phyloP scores from a whole-genome alignment of 2,113 vertebrate genomes.

The Vulpes ferrilata region DNA sequence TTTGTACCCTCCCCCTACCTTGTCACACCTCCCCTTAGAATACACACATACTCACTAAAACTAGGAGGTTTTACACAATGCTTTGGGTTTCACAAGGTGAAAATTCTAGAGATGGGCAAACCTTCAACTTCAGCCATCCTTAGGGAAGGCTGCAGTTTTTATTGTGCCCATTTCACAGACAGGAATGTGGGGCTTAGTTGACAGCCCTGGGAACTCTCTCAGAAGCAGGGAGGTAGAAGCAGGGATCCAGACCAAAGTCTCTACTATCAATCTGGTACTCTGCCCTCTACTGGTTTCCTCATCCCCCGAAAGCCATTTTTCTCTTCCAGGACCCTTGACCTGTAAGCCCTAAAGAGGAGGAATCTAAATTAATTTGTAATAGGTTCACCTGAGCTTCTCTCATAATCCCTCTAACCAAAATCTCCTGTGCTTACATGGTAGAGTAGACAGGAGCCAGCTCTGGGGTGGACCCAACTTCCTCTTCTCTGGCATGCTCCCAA shows the following conservation, averaged over 20 bases:
- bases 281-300: neutral
- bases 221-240: neutral
- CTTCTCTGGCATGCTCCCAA: neutral
- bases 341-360: neutral
- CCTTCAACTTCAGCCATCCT: neutral
- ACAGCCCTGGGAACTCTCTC: neutral
- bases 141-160: neutral
- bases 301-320: neutral
- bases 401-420: neutral
- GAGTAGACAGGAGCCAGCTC: neutral
- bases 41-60: neutral
- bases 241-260: neutral
- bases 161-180: neutral
- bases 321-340: neutral
- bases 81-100: constrained; percentile 22
- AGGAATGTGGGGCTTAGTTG: neutral
- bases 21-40: neutral
- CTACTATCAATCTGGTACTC: neutral
- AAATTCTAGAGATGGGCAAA: neutral
- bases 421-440: neutral
- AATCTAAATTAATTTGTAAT: neutral
- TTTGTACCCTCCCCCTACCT: neutral
- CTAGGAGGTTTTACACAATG: neutral
- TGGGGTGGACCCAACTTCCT: neutral
- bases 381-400: neutral